phyloP scores from a whole-genome alignment of 2,113 vertebrate species.

The Eulemur macaco region DNA sequence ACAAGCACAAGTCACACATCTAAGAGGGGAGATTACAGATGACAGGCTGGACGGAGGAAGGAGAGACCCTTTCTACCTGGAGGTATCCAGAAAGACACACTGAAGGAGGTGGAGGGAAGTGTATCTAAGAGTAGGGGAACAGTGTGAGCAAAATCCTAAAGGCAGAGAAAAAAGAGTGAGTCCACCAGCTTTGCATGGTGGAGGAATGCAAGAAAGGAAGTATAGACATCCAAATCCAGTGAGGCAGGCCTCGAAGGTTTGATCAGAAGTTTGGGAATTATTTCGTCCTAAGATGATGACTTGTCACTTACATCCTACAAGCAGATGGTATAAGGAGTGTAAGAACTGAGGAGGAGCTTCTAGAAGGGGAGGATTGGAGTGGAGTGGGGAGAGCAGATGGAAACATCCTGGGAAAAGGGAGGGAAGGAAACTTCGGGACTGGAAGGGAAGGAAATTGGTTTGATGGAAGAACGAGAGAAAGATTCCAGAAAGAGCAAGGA shows the following conservation, averaged over 20 bases:
- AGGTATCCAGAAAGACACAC: neutral
- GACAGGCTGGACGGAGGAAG: neutral
- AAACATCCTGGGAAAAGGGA: neutral
- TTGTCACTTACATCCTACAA: neutral
- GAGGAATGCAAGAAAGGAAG: neutral
- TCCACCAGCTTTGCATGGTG: neutral
- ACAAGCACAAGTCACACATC: rapidly evolving
- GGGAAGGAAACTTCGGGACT: neutral
- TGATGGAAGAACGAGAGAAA: neutral
- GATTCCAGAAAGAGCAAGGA: neutral
- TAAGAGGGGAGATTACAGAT: neutral
- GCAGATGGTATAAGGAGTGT: neutral
- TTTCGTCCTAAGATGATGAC: neutral
- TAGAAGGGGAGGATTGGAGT: neutral
- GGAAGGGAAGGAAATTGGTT: neutral
- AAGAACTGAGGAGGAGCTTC: neutral
- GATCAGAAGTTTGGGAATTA: neutral
- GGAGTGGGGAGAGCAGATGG: too few species aligned
- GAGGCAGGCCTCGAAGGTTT: neutral
- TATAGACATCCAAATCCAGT: too few species aligned
- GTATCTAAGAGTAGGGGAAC: neutral
- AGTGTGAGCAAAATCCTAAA: neutral
- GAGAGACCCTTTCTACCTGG: neutral
- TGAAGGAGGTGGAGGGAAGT: neutral
- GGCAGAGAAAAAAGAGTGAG: neutral